These are phyloP conservation scores for Patella ulyssiponensis DNA, from an alignment of 2,888 invertebrate species.

Conservation along the genomic window DNA sequence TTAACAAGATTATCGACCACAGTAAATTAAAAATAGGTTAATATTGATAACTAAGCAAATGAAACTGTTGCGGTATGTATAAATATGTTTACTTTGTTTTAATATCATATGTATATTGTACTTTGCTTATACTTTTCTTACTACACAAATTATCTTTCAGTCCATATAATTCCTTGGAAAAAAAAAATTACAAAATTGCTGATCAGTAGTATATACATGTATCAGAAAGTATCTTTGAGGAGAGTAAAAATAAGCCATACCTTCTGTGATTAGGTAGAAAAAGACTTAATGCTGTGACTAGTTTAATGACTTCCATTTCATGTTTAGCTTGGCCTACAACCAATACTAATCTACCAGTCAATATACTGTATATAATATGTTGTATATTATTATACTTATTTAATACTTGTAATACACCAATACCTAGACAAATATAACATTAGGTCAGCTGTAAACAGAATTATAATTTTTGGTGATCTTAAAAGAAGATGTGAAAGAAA, in stretches of 20 bases:
- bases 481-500: too few relatives aligned
- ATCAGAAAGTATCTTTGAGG: neutral
- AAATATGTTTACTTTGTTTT: too few relatives aligned
- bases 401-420: conserved; percentile 53
- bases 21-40: too few relatives aligned
- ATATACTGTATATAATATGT: conserved; percentile 61
- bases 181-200: too few relatives aligned
- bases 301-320: conserved; percentile 54
- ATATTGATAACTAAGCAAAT: too few relatives aligned
- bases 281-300: conserved; percentile 60
- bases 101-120: neutral
- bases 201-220: neutral
- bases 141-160: too few relatives aligned
- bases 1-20: too few relatives aligned
- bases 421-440: conserved; percentile 47
- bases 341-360: conserved; percentile 65
- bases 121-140: too few relatives aligned
- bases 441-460: too few relatives aligned
- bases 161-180: too few relatives aligned
- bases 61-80: too few relatives aligned
- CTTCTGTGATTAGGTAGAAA: conserved; percentile 63
- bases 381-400: conserved; percentile 52
- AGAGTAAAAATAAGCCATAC: conserved; percentile 30
- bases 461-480: too few relatives aligned
- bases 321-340: conserved; percentile 54